A percentile compares a stretch with the other conserved stretches of the same genome.
phyloP scores from a whole-genome alignment of 2,797 vertebrate genomes.

The Sparus aurata region DNA sequence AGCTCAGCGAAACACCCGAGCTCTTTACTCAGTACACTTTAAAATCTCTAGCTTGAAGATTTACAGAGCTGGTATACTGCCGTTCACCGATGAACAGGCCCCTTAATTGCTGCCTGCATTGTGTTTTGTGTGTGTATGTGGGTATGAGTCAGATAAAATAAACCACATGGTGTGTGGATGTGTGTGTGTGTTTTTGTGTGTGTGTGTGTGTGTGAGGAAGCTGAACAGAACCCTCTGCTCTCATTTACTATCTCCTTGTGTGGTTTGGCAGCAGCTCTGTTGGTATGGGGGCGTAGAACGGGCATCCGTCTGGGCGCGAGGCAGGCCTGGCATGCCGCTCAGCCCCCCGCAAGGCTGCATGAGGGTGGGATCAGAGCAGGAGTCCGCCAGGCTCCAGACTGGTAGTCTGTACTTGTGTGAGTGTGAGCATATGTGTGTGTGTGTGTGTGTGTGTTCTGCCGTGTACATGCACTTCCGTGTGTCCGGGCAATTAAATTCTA shows the following conservation, averaged over 20 bases:
- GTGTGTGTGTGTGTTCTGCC: conserved; percentile 7
- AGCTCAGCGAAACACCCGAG: conserved; percentile 38
- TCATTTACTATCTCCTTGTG: conserved; percentile 85
- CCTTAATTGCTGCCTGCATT: conserved; percentile 78
- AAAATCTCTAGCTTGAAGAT: conserved; percentile 62
- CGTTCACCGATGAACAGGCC: conserved; percentile 73
- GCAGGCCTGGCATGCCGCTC: conserved; percentile 77
- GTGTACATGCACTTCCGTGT: conserved; percentile 57
- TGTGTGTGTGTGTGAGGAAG: conserved; percentile 67
- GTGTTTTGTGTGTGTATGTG: conserved; percentile 64
- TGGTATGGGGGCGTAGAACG: conserved; percentile 74
- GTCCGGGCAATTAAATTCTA: conserved; percentile 76
- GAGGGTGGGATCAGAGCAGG: conserved; percentile 73
- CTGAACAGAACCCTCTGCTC: conserved; percentile 67
- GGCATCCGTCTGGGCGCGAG: conserved; percentile 83
- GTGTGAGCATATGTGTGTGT: conserved; percentile 33
- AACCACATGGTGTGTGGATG: conserved; percentile 69
- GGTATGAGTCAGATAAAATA: conserved; percentile 73
- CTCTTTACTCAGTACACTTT: conserved; percentile 47
- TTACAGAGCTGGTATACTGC: conserved; percentile 71
- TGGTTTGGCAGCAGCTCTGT: conserved; percentile 82
- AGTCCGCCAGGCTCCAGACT: conserved; percentile 77
- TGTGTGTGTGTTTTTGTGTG: no score
- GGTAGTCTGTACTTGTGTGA: conserved; percentile 63
- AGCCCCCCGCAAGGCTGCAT: conserved; percentile 70